Percentiles rank a stretch among this genome's conserved stretches.
Evolutionary conservation across 2,113 vertebrate genomes (phyloP).

Genomic region (Gymnocephalus cernua): DNA sequence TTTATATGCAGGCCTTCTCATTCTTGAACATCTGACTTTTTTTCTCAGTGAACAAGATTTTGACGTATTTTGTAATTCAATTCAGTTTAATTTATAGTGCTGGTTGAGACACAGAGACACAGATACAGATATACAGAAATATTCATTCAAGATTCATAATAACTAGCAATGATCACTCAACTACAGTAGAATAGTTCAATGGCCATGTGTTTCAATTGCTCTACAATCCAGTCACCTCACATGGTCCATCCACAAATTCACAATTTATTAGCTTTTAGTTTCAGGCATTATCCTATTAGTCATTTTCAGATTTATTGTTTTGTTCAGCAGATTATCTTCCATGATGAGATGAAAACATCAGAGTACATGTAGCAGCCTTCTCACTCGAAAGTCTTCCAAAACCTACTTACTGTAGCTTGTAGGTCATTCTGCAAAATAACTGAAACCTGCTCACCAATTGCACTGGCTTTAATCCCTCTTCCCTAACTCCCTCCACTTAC

Average conservation of each 20-base stretch:
- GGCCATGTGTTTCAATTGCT: background rate
- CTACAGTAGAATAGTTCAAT: background rate
- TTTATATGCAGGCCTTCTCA: background rate
- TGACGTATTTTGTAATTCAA: background rate
- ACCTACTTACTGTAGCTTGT: background rate
- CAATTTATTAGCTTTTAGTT: background rate
- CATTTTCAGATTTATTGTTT: background rate
- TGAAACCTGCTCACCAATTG: constrained; percentile 70
- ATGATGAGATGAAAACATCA: background rate
- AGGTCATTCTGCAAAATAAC: background rate
- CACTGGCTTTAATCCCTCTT: constrained; percentile 43
- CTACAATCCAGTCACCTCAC: background rate
- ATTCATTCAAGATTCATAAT: no score
- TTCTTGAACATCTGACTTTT: background rate
- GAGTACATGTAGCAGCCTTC: background rate
- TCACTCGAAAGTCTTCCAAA: background rate
- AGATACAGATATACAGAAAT: no score
- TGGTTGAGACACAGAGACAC: no score
- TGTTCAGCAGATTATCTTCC: background rate
- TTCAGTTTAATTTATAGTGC: no score
- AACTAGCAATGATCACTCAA: background rate
- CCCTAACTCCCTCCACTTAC: constrained; percentile 72
- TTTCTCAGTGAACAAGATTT: background rate
- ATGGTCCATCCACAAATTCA: background rate
- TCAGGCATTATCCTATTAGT: background rate